These are phyloP conservation scores for Physocephala rufipes DNA, from an alignment of 2,888 invertebrate genomes.

Conservation along the genomic window DNA sequence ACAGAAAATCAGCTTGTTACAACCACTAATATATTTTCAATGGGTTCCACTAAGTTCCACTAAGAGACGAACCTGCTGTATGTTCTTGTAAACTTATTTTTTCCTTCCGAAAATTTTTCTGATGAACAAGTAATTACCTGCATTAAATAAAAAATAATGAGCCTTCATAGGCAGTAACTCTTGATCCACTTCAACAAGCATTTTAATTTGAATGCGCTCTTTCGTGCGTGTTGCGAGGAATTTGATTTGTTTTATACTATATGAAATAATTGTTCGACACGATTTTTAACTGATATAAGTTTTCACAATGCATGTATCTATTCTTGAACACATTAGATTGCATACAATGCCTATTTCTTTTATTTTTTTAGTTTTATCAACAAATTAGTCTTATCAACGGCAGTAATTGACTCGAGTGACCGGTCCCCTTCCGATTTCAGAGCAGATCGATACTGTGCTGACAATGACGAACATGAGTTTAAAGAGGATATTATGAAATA, in stretches of 20 bases:
- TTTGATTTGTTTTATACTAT: neutral
- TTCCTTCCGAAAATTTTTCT: neutral
- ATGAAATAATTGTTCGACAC: neutral
- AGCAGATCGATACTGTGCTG: neutral
- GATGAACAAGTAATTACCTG: slow-evolving; percentile 70
- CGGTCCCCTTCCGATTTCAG: neutral
- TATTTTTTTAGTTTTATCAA: too few relatives aligned
- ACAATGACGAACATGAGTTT: neutral
- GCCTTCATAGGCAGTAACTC: slow-evolving; percentile 85
- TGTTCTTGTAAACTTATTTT: too few relatives aligned
- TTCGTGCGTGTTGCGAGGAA: neutral
- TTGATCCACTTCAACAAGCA: slow-evolving; percentile 69
- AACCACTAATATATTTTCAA: too few relatives aligned
- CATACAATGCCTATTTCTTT: neutral
- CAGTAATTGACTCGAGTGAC: neutral
- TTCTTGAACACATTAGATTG: neutral
- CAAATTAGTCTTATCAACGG: neutral
- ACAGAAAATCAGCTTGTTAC: too few relatives aligned
- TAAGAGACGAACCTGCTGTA: too few relatives aligned
- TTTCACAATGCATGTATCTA: slow-evolving; percentile 11
- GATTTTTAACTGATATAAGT: neutral
- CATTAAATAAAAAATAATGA: slow-evolving; percentile 89
- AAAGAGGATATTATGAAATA: too few relatives aligned
- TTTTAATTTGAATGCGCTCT: neutral
- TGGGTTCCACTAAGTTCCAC: too few relatives aligned